Evolutionary conservation across 1,140 invertebrate genomes (phyloP).

Genomic region (Habropoda laboriosa): DNA sequence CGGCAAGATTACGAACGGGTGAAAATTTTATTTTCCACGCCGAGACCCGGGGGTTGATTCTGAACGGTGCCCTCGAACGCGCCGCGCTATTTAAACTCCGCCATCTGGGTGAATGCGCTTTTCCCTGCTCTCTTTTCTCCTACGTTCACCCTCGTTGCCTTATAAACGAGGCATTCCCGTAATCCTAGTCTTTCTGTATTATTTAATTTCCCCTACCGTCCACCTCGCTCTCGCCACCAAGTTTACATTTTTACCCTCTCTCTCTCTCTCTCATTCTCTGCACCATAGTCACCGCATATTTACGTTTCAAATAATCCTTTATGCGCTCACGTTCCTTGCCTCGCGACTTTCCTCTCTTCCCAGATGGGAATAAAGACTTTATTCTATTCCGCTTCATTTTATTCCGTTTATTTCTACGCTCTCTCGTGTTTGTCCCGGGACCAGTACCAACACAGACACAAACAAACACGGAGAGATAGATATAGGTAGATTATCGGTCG

Average conservation of each 20-base stretch:
- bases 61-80: neutral
- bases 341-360: neutral
- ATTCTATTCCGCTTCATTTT: conserved; percentile 21
- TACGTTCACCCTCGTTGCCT: conserved; percentile 1
- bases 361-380: conserved; percentile 34
- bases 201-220: conserved; percentile 9
- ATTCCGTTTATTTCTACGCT: neutral
- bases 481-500: conserved; percentile 22
- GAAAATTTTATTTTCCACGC: too few relatives aligned
- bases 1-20: too few relatives aligned
- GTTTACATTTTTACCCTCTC: neutral
- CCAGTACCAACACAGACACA: neutral
- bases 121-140: neutral
- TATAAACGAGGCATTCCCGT: conserved; percentile 14
- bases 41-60: too few relatives aligned
- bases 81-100: neutral
- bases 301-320: conserved; percentile 30
- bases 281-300: conserved; percentile 13
- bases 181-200: conserved; percentile 35
- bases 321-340: neutral
- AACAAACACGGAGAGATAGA: neutral
- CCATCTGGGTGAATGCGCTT: conserved; percentile 2
- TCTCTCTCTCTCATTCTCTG: neutral
- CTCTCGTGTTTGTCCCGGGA: neutral
- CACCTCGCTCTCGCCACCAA: neutral